Evolutionary conservation across 2,113 vertebrate species (phyloP).

Genomic region (Taxidea taxus): DNA sequence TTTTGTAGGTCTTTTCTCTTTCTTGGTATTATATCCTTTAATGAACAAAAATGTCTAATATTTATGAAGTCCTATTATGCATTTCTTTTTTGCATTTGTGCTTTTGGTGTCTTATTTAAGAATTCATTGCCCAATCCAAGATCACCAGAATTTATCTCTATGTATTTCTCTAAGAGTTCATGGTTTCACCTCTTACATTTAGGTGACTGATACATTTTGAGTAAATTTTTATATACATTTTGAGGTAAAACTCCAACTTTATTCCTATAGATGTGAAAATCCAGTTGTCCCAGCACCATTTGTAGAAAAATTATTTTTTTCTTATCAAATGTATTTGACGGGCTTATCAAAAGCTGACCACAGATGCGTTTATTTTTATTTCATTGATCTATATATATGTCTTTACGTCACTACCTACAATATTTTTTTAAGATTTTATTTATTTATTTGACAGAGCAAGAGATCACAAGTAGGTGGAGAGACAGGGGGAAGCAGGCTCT

Average conservation of each 20-base stretch:
- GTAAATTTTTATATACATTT: neutral
- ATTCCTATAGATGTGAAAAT: neutral
- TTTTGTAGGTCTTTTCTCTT: neutral
- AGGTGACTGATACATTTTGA: neutral
- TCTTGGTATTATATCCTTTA: neutral
- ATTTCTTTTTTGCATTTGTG: neutral
- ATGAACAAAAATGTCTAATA: neutral
- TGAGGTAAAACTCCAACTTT: neutral
- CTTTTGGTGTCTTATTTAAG: neutral
- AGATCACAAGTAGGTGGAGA: too few species aligned
- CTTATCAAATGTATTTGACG: neutral
- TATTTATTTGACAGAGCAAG: too few species aligned
- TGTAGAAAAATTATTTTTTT: neutral
- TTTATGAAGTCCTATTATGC: neutral
- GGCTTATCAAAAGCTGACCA: neutral
- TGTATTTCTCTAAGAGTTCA: neutral
- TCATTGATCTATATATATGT: too few species aligned
- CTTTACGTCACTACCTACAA: neutral
- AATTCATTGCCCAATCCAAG: neutral
- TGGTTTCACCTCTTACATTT: neutral
- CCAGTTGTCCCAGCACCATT: neutral
- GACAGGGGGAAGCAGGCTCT: too few species aligned
- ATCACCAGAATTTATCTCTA: neutral
- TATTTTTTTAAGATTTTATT: too few species aligned
- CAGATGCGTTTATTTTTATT: neutral